Conservation (phyloP, 2,888 invertebrate species). For the Nymphalis urticae region DNA sequence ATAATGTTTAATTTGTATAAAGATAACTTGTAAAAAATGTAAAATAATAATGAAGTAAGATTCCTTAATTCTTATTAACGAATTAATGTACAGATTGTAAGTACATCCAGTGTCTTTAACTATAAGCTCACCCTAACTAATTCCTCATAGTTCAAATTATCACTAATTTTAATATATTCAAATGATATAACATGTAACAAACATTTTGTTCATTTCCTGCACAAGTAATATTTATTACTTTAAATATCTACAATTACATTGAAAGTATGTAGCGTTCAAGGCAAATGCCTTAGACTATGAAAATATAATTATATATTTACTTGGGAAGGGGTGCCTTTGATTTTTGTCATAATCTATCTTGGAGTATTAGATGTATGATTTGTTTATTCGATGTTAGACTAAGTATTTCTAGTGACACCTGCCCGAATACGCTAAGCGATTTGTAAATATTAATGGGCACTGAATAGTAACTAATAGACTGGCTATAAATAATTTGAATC, state of each 20-base stretch:
- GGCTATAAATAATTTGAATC: slow-evolving; percentile 70
- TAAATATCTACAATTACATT: not conserved
- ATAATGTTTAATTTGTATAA: slow-evolving; percentile 27
- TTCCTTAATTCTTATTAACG: slow-evolving; percentile 7
- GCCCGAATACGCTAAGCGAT: slow-evolving; percentile 65
- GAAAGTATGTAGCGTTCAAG: not conserved
- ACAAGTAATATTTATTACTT: slow-evolving; percentile 4
- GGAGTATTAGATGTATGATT: slow-evolving; percentile 13
- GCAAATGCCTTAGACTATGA: not conserved
- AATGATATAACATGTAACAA: not conserved
- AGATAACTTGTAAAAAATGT: slow-evolving; percentile 21
- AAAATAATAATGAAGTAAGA: slow-evolving; percentile 23
- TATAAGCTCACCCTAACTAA: slow-evolving; percentile 34
- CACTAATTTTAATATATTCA: not conserved
- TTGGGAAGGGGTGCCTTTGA: slow-evolving; percentile 25
- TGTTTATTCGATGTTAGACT: slow-evolving; percentile 6
- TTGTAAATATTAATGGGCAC: slow-evolving; percentile 66
- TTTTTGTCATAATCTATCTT: slow-evolving; percentile 13
- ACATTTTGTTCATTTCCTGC: slow-evolving; percentile 1
- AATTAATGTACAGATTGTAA: slow-evolving; percentile 9
- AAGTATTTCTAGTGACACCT: slow-evolving; percentile 39
- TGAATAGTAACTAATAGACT: slow-evolving; percentile 71
- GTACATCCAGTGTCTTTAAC: slow-evolving; percentile 25
- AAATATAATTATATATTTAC: slow-evolving; percentile 9
- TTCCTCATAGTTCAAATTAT: slow-evolving; percentile 35